Conservation (phyloP, 2,888 invertebrate genomes). For the Meghimatium bilineatum region DNA sequence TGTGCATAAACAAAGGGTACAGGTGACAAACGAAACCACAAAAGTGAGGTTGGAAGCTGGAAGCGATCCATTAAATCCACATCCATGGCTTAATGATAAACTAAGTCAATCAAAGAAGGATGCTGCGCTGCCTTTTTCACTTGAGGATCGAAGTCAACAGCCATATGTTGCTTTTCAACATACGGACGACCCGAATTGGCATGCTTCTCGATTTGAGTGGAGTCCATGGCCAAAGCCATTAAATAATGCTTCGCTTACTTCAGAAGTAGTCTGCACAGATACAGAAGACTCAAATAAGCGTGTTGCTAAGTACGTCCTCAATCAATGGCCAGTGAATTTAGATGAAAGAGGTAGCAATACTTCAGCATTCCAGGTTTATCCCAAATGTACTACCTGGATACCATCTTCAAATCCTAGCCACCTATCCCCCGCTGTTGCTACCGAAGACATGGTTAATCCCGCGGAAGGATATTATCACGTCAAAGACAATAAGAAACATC, state of each 20-base stretch:
- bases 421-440: background rate
- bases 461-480: background rate
- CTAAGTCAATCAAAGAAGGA: background rate
- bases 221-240: no score
- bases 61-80: background rate
- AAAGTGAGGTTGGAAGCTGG: background rate
- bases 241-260: background rate
- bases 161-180: background rate
- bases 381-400: background rate
- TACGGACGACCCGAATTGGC: background rate
- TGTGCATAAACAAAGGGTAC: background rate
- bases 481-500: background rate
- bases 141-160: background rate
- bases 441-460: background rate
- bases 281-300: background rate
- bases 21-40: background rate
- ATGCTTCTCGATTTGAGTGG: no score
- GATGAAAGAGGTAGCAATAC: background rate
- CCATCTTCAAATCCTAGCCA: background rate
- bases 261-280: background rate
- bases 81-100: background rate
- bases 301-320: constrained; percentile 18
- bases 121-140: no score
- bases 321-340: constrained; percentile 1
- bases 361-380: background rate